Evolutionary conservation across 2,888 invertebrate species (phyloP), one percentile per base, ranked within the genome.

Genomic region (Ormyrus pomaceus): DNA sequence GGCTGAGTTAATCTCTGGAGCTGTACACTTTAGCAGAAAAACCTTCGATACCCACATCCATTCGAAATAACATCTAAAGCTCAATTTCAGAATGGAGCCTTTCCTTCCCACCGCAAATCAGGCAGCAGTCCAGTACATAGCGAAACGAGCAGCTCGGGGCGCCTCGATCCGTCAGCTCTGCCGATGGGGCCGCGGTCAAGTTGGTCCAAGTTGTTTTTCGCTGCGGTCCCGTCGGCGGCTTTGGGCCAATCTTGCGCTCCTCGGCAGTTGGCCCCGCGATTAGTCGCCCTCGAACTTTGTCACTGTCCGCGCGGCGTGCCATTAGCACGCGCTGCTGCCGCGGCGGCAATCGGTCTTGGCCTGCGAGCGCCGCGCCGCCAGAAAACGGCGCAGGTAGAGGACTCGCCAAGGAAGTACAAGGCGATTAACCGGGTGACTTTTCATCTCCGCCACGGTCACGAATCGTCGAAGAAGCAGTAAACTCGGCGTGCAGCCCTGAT

Each of bases 371-470:
- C 34, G 34, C 34, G 34, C 34, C 4, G 13, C 9, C 6, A 48
- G 48, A 48, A 46, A 19, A 55, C 34, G 46, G 11, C 48, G 19
- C 7, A 50, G 34, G 58, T 46, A 45, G 50, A 51, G 45, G 13
- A 46, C 56, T 9, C 68, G 8, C 34, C 46, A 64, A 19, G n/a
- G 55, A 9, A 77, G 84, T 90, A 89, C 0, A 19, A 90, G 86
- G 83, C 86, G 88, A 90, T 90, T 90, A 90, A 88, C 90, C 87
- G 87, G 85, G 86, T 85, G 87, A 87, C 87, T 88, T 88, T 88
- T 87, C 88, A 88, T 88, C 87, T 87, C 85, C 86, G 10, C 85
- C 84, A 19, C 19, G 85, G 86, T 86, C 87, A 87, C 87, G 86
- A 85, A 85, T 81, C 85, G 80, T 83, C 84, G 86, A 86, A 87